phyloP scores from a whole-genome alignment of 2,797 vertebrate genomes.

The Natrix natrix region DNA sequence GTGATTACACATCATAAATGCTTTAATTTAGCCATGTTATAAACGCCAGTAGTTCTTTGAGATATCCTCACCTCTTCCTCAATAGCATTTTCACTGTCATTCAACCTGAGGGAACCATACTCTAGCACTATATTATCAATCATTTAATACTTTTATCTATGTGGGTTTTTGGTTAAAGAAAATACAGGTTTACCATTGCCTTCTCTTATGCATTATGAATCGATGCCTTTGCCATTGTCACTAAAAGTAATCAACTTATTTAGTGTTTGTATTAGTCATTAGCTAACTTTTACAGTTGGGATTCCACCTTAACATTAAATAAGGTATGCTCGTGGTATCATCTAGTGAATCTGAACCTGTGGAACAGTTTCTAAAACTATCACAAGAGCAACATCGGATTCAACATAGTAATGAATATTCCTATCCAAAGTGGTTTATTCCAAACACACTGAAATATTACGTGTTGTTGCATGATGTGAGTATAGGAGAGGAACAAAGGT shows the following conservation, averaged over 20 bases:
- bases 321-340: constrained; percentile 95
- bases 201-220: not conserved
- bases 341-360: constrained; percentile 87
- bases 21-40: not conserved
- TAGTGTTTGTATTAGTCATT: not conserved
- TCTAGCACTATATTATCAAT: not conserved
- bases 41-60: not conserved
- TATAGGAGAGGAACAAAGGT: constrained; percentile 92
- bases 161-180: not conserved
- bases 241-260: not conserved
- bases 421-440: constrained; percentile 96
- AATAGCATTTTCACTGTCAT: not conserved
- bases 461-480: constrained; percentile 93
- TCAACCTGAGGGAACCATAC: not conserved
- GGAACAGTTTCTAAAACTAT: constrained; percentile 94
- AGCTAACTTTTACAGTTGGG: not conserved
- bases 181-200: not conserved
- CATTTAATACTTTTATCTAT: not conserved
- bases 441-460: constrained; percentile 98
- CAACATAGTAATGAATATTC: constrained; percentile 94
- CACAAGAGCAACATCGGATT: constrained; percentile 95
- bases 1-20: not conserved
- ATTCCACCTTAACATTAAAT: constrained; percentile 50
- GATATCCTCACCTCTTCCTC: not conserved
- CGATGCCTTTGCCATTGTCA: not conserved